Base-by-base conservation (phyloP, 2,113 vertebrate species). In the Butorides virescens region DNA sequence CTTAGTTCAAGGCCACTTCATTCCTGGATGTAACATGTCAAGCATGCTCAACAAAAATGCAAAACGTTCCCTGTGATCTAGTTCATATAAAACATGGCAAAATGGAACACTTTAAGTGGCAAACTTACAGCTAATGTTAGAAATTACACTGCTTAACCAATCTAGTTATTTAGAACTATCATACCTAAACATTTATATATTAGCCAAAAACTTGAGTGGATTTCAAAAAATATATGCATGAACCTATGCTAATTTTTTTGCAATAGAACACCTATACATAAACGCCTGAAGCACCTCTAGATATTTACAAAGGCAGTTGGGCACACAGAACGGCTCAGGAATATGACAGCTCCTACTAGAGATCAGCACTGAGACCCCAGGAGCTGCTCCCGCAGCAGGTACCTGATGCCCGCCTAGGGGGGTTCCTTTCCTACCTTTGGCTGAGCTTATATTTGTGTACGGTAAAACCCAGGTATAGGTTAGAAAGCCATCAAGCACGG, bases 381-480 rank as follows among this genome's bases (percentile, higher is more conserved):
- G 7, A 59, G 16, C 22, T 17, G 21, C 50, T 89, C 25, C 29
- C 2, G 0, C 37, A 86, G 53, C 65, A 86, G 23, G 36, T 42
- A 63, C 39, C 56, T 75, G 59, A 53, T 6, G 9, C 20, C 21
- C 10, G 12, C 11, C 36, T 32, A 18, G 29, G 11, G 36, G 63
- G 5, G 26, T 7, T 62, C 29, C 3, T 1, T 29, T 75, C 46
- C 53, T 70, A 19, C 22, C 17, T 68, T 37, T 21, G 29, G 29
- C 32, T 46, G 34, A 85, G 50, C 13, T 71, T 77, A 1, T 4
- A 30, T 47, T 36, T 70, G 17, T 26, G 15, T 5, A n/a, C 3
- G 13, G 46, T 26, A 26, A 59, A 88, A 62, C 9, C 8, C 1
- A 2, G 15, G 4, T 7, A 6, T 0, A n/a, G 25, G 25, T 65